phyloP scores from a whole-genome alignment of 2,113 vertebrate species.

The Apus apus region DNA sequence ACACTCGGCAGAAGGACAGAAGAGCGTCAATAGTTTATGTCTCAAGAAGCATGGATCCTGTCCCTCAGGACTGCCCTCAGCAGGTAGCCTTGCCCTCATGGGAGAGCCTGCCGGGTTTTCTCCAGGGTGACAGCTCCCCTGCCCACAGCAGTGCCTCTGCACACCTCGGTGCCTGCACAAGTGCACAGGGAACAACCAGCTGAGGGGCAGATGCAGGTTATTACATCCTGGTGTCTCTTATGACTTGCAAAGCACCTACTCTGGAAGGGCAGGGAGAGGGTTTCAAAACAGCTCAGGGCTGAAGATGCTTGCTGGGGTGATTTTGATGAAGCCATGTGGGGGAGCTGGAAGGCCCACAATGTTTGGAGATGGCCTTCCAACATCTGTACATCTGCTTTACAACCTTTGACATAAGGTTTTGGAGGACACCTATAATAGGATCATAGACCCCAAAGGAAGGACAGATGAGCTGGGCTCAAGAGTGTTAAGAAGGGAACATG shows the following conservation, averaged over 20 bases:
- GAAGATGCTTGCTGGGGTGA: neutral
- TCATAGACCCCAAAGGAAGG: neutral
- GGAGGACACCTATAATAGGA: neutral
- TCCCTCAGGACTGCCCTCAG: neutral
- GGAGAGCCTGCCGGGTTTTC: neutral
- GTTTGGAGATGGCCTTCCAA: neutral
- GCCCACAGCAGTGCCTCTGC: neutral
- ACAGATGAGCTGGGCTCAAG: neutral
- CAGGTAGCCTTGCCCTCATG: neutral
- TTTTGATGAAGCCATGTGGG: neutral
- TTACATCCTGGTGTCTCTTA: neutral
- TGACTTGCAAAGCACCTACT: neutral
- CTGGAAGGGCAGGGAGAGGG: neutral
- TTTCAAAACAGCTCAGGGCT: neutral
- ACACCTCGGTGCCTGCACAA: accelerated
- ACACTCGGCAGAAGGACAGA: neutral
- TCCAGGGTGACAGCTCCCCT: neutral
- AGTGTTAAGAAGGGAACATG: neutral
- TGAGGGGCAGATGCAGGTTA: neutral
- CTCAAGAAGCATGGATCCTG: neutral
- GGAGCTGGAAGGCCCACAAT: neutral
- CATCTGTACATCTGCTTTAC: neutral
- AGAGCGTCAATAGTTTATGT: neutral
- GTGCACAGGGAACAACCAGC: neutral
- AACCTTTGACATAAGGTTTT: neutral